Base-by-base conservation (phyloP, 2,113 vertebrate genomes). In the Paraplagusia blochii region DNA sequence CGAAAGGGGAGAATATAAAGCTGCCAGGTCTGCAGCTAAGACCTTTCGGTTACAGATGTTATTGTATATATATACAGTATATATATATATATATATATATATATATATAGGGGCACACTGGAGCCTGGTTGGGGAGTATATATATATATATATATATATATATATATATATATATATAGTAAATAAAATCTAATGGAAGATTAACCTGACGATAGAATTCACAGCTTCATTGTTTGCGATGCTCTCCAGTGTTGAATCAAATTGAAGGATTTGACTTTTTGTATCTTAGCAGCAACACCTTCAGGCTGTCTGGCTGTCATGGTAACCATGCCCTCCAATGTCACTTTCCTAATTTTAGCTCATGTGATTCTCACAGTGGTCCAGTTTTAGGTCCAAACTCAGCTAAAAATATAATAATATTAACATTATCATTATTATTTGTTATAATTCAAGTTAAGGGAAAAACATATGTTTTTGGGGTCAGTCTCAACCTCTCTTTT, bases 261-360 rank as follows among this genome's bases (percentile, higher is more conserved):
- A 35, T 29, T 16, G 14, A 22, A 29, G 40, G 12, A 64, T 74
- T 69, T 40, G 34, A 48, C 22, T 67, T 59, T 66, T 67, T 66
- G 44, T 52, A 44, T 80, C 43, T 64, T 39, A 44, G 53, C 62
- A 47, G 62, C 69, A 65, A 47, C 51, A 52, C 42, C 65, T 74
- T 58, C 72, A 18, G 71, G 78, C 63, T 68, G 74, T 43, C 51
- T 74, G 0, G 80, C 80, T 82, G 87, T 81, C 83, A 85, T 85
- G 77, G 83, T 62, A 79, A 88, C 84, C 61, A 34, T 76, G 76
- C 59, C 75, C 79, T 81, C 51, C 2, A 55, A 66, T 81, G 77
- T 79, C 79, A 80, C 58, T 65, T 82, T 66, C 9, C 77, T 82
- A 85, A 83, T 81, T 84, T 85, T 85, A 87, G 78, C 78, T 76